Evolutionary conservation across 2,888 invertebrate genomes (phyloP), one percentile per base, ranked within the genome.

Genomic region (Folsomia manolachei): DNA sequence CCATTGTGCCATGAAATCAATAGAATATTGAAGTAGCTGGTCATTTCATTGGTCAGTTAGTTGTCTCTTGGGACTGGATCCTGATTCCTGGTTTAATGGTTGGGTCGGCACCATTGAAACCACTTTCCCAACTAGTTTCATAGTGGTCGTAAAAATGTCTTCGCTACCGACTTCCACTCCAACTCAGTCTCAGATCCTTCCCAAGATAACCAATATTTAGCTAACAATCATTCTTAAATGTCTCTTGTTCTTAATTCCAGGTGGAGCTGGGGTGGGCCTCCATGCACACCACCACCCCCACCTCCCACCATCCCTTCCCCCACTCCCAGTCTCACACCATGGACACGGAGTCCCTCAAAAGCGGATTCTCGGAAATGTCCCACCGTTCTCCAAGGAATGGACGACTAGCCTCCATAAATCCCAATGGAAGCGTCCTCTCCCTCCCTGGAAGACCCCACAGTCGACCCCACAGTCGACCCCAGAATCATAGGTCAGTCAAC

Each of bases 271-370:
- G 39, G 39, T 39, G 39, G 39, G 7, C n/a, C n/a, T n/a, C 39
- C 39, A 39, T 39, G 39, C 39, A 39, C 39, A 56, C 56, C n/a
- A 7, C 56, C 19, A 18, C 56, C 19, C 7, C 7, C 56, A 7
- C 21, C 11, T 51, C 51, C 51, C 51, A 11, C 18, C 51, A 9
- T 51, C 18, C 51, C 60, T 7, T 7, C 19, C 11, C 7, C 7
- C 9, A 60, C 60, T 60, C 19, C 60, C n/a, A n/a, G 60, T 60
- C 14, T 11, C 56, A 18, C 18, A 63, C 24, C 18, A 94, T 94
- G 94, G 95, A 95, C 88, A 94, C 93, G 82, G 95, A 95, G 87
- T 95, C 95, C 82, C 91, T 95, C 82, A 90, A 94, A 83, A 95
- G 95, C 71, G 87, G 86, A 79, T 85, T 87, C 82, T 88, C 88